Base-by-base conservation (phyloP, 2,797 vertebrate genomes). In the Trachops cirrhosus region DNA sequence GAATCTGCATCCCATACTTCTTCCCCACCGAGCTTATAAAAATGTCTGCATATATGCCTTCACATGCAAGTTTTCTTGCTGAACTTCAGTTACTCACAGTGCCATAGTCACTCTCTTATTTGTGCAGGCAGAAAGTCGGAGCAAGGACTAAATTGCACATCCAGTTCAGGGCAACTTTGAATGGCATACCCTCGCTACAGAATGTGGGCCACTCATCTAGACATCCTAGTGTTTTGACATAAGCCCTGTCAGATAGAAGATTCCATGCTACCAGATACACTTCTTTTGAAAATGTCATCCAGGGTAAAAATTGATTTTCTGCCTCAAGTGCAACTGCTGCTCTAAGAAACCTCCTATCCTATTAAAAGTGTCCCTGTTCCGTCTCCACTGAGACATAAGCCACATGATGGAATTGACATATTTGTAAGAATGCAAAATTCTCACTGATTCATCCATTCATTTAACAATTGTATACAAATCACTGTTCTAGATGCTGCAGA, bases 281-380 rank as follows among this genome's bases (percentile, higher is more conserved):
- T 95, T 94, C 97, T 96, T 97, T 96, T 95, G 97, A 98, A 97
- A 98, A 98, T 97, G 91, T 97, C 96, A 96, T 95, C 94, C 95
- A 73, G 88, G 87, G 89, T 91, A 92, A 78, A 95, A 96, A 98
- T 96, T 97, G 97, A 97, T 96, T 98, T 97, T 95, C 97, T 97
- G 95, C 89, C 95, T 94, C 59, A 79, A 94, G 93, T 84, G 34
- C 34, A 94, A 73, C 78, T 93, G 77, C 89, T 96, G 21, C 22
- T 95, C 84, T 89, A 78, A 92, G 94, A 96, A 95, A 94, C 75
- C 75, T 70, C 91, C 93, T 95, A 74, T 83, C 89, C 41, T 97
- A 96, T 97, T 97, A 98, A 96, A 96, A 96, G 44, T 93, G 77
- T 62, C 77, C 91, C 84, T 74, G 71, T 86, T 87, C 89, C 24